A percentile compares a stretch with the other conserved stretches of the same genome.
Conservation (phyloP, 1,140 invertebrate species). For the Drosophila rhopaloa region DNA sequence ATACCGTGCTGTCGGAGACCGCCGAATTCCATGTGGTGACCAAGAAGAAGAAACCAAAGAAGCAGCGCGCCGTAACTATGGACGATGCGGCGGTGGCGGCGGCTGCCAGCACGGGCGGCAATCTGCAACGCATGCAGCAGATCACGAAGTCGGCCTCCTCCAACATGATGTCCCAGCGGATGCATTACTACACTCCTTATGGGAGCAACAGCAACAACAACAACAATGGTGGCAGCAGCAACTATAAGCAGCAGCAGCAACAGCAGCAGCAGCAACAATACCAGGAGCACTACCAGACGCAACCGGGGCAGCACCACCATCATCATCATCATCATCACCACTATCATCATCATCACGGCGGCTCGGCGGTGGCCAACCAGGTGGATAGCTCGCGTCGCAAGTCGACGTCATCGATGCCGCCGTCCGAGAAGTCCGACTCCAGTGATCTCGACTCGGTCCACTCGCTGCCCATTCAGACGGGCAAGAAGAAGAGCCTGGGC, state of each 20-base stretch:
- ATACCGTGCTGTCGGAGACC: constrained; percentile 82
- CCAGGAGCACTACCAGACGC: constrained; percentile 30
- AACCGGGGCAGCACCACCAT: constrained; percentile 38
- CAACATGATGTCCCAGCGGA: constrained; percentile 70
- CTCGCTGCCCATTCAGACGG: constrained; percentile 88
- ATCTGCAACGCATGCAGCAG: constrained; percentile 69
- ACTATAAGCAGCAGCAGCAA: constrained; percentile 30
- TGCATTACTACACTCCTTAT: constrained; percentile 45
- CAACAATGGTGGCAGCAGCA: constrained; percentile 3
- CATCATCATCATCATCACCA: constrained; percentile 45
- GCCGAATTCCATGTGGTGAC: constrained; percentile 89
- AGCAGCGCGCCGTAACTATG: constrained; percentile 85
- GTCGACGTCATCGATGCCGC: constrained; percentile 87
- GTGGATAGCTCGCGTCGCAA: constrained; percentile 85
- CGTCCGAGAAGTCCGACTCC: constrained; percentile 89
- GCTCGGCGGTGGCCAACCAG: constrained; percentile 33
- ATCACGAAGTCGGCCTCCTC: constrained; percentile 67
- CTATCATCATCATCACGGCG: constrained; percentile 24
- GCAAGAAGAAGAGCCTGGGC: constrained; percentile 63
- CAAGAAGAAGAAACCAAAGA: constrained; percentile 90
- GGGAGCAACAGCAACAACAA: constrained; percentile 28
- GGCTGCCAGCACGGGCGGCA: constrained; percentile 56
- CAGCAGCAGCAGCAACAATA: constrained; percentile 27
- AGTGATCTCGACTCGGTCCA: constrained; percentile 90
- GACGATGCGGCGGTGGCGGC: constrained; percentile 74